Evolutionary conservation across 2,797 vertebrate genomes (phyloP).

Genomic region (Sebastolobus altivelis): DNA sequence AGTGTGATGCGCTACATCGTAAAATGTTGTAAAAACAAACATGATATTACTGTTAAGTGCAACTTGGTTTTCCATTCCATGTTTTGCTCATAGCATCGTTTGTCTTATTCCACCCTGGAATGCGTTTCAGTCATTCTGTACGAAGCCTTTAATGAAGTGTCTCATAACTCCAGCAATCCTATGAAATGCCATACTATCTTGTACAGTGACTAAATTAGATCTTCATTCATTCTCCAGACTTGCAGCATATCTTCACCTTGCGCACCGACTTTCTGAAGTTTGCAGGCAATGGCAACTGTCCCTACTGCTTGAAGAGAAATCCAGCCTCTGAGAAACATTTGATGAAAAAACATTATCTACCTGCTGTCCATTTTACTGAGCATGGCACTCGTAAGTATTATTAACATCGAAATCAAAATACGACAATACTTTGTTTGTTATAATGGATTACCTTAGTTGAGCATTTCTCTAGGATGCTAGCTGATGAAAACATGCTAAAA

Average conservation of each 20-base stretch:
- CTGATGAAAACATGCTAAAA: background rate
- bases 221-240: conserved; percentile 8
- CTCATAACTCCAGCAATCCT: background rate
- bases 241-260: conserved; percentile 32
- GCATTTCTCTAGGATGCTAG: background rate
- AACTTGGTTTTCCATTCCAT: background rate
- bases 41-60: background rate
- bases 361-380: conserved; percentile 36
- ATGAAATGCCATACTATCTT: background rate
- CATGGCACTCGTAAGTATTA: conserved; percentile 17
- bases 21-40: background rate
- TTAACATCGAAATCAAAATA: background rate
- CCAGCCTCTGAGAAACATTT: conserved; percentile 32
- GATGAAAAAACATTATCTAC: conserved; percentile 32
- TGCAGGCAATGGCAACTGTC: conserved; percentile 15
- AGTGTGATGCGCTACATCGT: background rate
- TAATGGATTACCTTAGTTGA: background rate
- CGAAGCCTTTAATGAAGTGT: background rate
- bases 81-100: background rate
- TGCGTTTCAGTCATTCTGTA: background rate
- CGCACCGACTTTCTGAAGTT: conserved; percentile 24
- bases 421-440: background rate
- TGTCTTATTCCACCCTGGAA: background rate
- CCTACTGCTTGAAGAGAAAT: conserved; percentile 38
- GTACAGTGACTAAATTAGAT: background rate